Evolutionary conservation across 2,888 invertebrate genomes (phyloP), one percentile per base, ranked within the genome.

Genomic region (Allolobophora icterica): DNA sequence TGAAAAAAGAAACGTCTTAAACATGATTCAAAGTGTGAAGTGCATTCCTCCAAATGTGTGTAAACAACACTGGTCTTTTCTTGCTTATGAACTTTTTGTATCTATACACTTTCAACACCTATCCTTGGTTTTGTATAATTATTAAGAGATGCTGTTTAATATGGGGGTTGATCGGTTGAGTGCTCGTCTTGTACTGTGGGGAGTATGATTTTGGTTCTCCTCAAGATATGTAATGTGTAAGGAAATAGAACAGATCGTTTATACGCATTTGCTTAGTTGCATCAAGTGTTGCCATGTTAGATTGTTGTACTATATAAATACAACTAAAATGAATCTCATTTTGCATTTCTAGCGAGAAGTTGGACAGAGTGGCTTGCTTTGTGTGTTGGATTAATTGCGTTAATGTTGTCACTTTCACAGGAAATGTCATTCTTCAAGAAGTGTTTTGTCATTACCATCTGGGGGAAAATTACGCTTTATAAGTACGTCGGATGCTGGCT

Each of bases 401-500:
- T 71, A 24, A n/a, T 71, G 30, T n/a, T 71, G 71, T 71, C n/a
- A n/a, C n/a, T n/a, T 71, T 71, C 30, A 19, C 33, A 90, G 84
- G 84, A 84, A n/a, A 58, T 45, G 91, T 92, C 94, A 30, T 93
- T 94, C 87, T 93, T 94, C 91, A 91, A 93, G 91, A 95, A 97
- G 91, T 96, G 97, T 92, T 94, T 94, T 71, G 93, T 95, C 84
- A 94, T 96, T 8, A 92, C 97, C 34, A 95, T 97, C 1, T 99
- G 98, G 98, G 98, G 97, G 0, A 97, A 98, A 94, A 96, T 97
- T 91, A 97, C 97, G 30, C 96, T 99, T 11, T 98, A 98, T 95
- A 98, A 98, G 95, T 99, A 99, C 94, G 97, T 99, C 90, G 97
- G 98, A 1, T 97, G 97, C 94, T 99, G 99, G 99, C 96, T 99